Evolutionary conservation across 2,113 vertebrate genomes (phyloP).

Genomic region (Petromus typicus): DNA sequence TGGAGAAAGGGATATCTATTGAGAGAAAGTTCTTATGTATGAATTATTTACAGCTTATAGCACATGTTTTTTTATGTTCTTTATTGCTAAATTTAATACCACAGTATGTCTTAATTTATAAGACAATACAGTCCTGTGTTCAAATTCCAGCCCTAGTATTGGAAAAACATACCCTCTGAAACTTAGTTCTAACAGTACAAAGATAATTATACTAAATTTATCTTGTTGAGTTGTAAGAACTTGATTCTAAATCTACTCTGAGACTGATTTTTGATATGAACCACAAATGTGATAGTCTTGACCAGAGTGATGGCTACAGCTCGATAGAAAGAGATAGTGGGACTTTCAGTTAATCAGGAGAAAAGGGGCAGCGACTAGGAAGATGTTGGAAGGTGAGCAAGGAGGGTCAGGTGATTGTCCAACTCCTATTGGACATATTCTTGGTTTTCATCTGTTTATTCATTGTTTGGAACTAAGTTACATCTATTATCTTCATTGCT

Average conservation of each 20-base stretch:
- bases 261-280: neutral
- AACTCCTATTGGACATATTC: neutral
- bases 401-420: neutral
- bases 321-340: neutral
- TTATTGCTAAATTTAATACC: neutral
- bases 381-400: neutral
- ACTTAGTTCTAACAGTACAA: neutral
- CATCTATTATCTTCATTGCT: neutral
- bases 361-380: neutral
- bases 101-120: neutral
- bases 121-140: neutral
- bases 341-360: neutral
- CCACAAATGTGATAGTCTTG: neutral
- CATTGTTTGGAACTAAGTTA: neutral
- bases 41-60: neutral
- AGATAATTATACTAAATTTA: constrained; percentile 1
- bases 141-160: neutral
- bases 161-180: neutral
- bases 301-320: neutral
- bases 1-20: neutral
- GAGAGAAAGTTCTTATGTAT: neutral
- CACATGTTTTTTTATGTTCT: neutral
- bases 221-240: neutral
- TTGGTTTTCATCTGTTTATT: neutral
- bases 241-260: neutral